Base-by-base conservation (phyloP, 2,113 vertebrate genomes). In the Carlito syrichta region DNA sequence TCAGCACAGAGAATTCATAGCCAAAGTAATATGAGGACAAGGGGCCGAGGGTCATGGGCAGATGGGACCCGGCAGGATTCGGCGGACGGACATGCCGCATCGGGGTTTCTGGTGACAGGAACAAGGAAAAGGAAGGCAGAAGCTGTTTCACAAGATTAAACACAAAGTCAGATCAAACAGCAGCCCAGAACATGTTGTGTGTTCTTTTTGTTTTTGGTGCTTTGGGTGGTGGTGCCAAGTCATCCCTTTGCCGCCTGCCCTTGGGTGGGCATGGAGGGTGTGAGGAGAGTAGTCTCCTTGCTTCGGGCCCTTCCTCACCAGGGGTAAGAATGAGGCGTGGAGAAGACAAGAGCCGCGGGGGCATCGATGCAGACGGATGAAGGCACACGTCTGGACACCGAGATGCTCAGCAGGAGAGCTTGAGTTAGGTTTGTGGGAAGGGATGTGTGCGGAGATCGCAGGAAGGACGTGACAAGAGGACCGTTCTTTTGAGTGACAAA, bases 121-220 rank as follows among this genome's bases (percentile, higher is more conserved):
- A n/a, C 32, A 66, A 63, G 32, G 32, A 32, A 63, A 62, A 62
- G 32, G 32, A 66, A 68, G 35, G 30, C 11, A 62, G n/a, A 66
- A n/a, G 6, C 19, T 81, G 63, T 87, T 82, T 27, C 8, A 52
- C 86, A 91, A 71, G 73, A 32, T 74, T 16, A 30, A 56, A 68
- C 3, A 32, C 16, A 62, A 69, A 94, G 68, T 84, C 76, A 83
- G 78, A 38, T 69, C 85, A 94, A 96, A 71, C 89, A 85, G 89
- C 48, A 91, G 17, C 48, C 4, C 56, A 17, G 58, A n/a, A 81
- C 25, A 43, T 3, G 43, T n/a, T 95, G 54, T 50, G 8, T 25
- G n/a, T 62, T 54, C 6, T 17, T 77, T 86, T 22, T 35, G 48
- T 50, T 52, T 73, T 48, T 52, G n/a, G n/a, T 19, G 5, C 30